phyloP scores from a whole-genome alignment of 2,113 vertebrate species.

The Halcyon senegalensis region DNA sequence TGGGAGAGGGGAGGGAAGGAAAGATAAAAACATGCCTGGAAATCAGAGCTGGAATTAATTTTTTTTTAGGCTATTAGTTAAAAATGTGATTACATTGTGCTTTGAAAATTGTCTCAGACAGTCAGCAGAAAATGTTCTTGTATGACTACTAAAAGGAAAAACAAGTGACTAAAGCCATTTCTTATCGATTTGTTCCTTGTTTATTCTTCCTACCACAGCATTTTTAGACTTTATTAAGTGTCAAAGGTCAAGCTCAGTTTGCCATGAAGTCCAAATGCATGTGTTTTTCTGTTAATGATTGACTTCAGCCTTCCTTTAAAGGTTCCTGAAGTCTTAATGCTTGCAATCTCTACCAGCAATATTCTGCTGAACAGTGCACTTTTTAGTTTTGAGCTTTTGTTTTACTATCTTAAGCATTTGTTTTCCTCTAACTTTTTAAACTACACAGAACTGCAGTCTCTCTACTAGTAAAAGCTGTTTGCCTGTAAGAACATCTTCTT shows the following conservation, averaged over 20 bases:
- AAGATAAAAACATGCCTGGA: background rate
- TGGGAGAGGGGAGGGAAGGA: background rate
- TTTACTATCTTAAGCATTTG: background rate
- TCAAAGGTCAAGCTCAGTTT: conserved; percentile 72
- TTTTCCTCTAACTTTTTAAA: background rate
- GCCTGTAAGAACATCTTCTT: background rate
- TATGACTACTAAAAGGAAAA: conserved; percentile 51
- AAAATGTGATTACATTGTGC: background rate
- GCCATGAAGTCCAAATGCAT: conserved; percentile 49
- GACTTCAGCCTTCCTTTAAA: conserved; percentile 49
- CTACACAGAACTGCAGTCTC: background rate
- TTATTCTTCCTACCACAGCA: conserved; percentile 65
- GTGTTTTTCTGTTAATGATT: conserved; percentile 68
- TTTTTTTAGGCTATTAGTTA: background rate
- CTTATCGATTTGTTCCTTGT: conserved; percentile 64
- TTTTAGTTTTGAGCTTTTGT: background rate
- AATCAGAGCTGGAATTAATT: background rate
- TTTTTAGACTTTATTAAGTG: conserved; percentile 70
- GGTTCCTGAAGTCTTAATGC: conserved; percentile 6
- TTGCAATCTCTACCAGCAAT: background rate
- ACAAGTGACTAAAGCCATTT: conserved; percentile 55
- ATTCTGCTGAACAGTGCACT: background rate
- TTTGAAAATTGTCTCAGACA: background rate
- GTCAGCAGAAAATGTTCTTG: conserved; percentile 52
- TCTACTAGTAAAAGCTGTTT: background rate